Evolutionary conservation across 2,113 vertebrate genomes (phyloP).

Genomic region (Microcebus ravelobensis): DNA sequence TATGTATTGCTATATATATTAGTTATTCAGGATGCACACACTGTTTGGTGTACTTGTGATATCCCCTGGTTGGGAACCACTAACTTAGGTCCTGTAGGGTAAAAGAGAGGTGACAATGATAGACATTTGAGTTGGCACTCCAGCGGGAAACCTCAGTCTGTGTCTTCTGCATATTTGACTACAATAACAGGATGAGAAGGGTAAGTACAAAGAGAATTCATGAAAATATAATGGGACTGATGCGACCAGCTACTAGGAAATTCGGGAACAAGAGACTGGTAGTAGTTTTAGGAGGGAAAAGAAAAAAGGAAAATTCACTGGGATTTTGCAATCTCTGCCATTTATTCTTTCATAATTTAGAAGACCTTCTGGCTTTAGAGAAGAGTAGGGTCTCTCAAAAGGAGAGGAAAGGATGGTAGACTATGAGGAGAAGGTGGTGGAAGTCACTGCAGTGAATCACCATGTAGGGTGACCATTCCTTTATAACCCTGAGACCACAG

Average conservation of each 20-base stretch:
- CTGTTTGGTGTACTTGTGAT: not conserved
- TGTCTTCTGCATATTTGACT: not conserved
- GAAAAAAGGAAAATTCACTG: not conserved
- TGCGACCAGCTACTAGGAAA: not conserved
- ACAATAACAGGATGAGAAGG: not conserved
- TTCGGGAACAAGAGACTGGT: not conserved
- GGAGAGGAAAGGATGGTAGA: not conserved
- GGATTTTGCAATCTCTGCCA: not conserved
- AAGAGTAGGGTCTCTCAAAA: not conserved
- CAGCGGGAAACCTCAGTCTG: not conserved
- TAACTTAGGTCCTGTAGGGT: not conserved
- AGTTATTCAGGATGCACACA: not conserved
- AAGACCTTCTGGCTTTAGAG: not conserved
- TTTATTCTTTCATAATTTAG: not conserved
- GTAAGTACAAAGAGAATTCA: not conserved
- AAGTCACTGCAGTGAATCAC: not conserved
- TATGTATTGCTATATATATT: not conserved
- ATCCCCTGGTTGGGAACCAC: not conserved
- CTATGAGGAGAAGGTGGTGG: not conserved
- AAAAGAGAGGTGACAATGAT: not conserved
- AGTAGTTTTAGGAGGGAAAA: not conserved
- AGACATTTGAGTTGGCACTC: not conserved
- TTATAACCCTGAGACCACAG: not conserved
- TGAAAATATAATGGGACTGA: not conserved
- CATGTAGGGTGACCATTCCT: not conserved